Evolutionary conservation across 2,888 invertebrate genomes (phyloP).

Genomic region (Calameuta filiformis): DNA sequence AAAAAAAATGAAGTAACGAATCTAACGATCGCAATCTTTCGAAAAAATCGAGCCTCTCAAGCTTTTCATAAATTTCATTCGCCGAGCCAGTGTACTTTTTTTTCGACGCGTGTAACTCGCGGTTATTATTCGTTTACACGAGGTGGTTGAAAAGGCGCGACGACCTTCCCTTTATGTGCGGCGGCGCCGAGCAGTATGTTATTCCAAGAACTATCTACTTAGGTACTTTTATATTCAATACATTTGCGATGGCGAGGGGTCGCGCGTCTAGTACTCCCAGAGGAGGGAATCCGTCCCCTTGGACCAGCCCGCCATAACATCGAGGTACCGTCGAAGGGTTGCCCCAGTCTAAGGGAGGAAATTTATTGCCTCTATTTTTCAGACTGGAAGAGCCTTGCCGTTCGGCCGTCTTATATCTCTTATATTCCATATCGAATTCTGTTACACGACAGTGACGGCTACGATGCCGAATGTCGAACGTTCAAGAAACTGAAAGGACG

Average conservation of each 20-base stretch:
- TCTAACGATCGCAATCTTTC: background rate
- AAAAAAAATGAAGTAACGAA: background rate
- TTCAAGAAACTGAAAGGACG: background rate
- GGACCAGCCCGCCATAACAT: slow-evolving; percentile 42
- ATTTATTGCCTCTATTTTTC: slow-evolving; percentile 31
- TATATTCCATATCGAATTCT: background rate
- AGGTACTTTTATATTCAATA: slow-evolving; percentile 64
- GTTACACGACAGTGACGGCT: background rate
- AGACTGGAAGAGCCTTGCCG: slow-evolving; percentile 15
- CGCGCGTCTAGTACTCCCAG: slow-evolving; percentile 55
- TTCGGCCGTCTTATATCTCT: background rate
- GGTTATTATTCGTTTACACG: slow-evolving; percentile 59
- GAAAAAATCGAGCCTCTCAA: background rate
- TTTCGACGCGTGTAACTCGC: slow-evolving; percentile 45
- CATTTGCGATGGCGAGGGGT: slow-evolving; percentile 50
- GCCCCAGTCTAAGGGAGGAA: slow-evolving; percentile 15
- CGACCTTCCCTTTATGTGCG: slow-evolving; percentile 10
- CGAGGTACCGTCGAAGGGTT: slow-evolving; percentile 52
- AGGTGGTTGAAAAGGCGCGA: slow-evolving; percentile 14
- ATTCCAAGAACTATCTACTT: slow-evolving; percentile 61
- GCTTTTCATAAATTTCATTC: background rate
- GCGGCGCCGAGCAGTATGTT: slow-evolving; percentile 45
- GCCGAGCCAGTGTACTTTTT: background rate
- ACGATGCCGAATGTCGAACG: background rate
- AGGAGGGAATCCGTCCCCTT: slow-evolving; percentile 40